Evolutionary conservation across 2,888 invertebrate species (phyloP), one percentile per base, ranked within the genome.

Genomic region (Drosophila falleni): DNA sequence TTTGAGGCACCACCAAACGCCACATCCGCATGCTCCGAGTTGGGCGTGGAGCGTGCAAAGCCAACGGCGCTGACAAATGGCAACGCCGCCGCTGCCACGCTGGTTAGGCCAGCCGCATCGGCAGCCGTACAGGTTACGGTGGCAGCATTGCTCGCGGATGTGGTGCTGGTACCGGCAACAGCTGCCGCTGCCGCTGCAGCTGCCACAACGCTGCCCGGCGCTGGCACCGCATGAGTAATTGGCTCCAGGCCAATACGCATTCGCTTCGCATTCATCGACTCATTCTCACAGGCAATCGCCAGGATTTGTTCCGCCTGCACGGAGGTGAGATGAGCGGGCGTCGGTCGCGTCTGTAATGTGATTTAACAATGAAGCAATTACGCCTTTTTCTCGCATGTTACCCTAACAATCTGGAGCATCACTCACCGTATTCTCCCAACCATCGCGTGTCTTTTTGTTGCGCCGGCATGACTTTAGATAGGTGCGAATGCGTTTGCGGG

Each of bases 211-310:
- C 88, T 91, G 37, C 91, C 89, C 37, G 92, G 90, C 60, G 92
- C 90, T 49, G 93, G 97, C 95, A 97, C 96, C 56, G 97, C 97
- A 93, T 97, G 97, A 91, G 97, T 97, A 89, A 98, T 97, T 47
- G 98, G 98, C 92, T 98, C 98, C 86, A 98, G 94, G 54, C 98
- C 98, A 91, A 98, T 95, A 80, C 98, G 95, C 98, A 98, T 98
- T 91, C 98, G 95, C 94, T 98, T 98, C 71, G 98, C 98, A 93
- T 98, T 98, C 93, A 98, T 96, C 93, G 97, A 97, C 94, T 98
- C 98, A 93, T 98, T 98, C 94, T 98, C 98, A 93, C 98, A 98
- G 73, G 98, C 98, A 91, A 97, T 96, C 78, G 98, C 98, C 91
- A 98, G 94, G 91, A 98, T 97, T 93, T 98, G 97, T 93, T 98